phyloP scores from a whole-genome alignment of 2,797 vertebrate species.

The Simalia tracyae region DNA sequence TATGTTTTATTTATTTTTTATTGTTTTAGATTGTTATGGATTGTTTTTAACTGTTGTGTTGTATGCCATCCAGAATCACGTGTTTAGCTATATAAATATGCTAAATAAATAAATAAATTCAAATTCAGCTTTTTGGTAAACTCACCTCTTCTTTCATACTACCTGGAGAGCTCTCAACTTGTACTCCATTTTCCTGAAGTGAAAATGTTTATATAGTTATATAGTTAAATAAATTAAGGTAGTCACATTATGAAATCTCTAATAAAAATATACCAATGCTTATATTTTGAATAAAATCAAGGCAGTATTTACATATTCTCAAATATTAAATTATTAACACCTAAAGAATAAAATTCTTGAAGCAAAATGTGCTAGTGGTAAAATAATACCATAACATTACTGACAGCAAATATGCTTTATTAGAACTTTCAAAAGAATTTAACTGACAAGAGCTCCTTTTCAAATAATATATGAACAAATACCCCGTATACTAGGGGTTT shows the following conservation, averaged over 20 bases:
- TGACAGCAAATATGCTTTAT: neutral
- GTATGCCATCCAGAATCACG: too few relatives aligned
- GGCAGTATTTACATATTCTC: neutral
- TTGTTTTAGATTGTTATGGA: too few relatives aligned
- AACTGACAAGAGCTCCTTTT: too few relatives aligned
- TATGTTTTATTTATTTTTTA: too few relatives aligned
- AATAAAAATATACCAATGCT: neutral
- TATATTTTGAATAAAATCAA: neutral
- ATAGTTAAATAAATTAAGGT: neutral
- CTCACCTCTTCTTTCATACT: constrained; percentile 29
- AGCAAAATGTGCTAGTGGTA: neutral
- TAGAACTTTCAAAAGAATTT: too few relatives aligned
- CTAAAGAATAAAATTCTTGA: neutral
- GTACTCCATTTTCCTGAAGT: constrained; percentile 23
- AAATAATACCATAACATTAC: neutral
- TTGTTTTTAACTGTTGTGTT: too few relatives aligned
- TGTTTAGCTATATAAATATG: too few relatives aligned
- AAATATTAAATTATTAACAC: neutral
- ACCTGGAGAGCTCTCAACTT: neutral
- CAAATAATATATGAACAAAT: too few relatives aligned
- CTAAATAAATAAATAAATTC: too few relatives aligned
- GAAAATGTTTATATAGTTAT: neutral
- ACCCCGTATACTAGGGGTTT: too few relatives aligned
- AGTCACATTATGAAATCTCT: neutral
- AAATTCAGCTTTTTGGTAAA: neutral